phyloP scores from a whole-genome alignment of 2,797 vertebrate genomes.

The Sebastes jordani region DNA sequence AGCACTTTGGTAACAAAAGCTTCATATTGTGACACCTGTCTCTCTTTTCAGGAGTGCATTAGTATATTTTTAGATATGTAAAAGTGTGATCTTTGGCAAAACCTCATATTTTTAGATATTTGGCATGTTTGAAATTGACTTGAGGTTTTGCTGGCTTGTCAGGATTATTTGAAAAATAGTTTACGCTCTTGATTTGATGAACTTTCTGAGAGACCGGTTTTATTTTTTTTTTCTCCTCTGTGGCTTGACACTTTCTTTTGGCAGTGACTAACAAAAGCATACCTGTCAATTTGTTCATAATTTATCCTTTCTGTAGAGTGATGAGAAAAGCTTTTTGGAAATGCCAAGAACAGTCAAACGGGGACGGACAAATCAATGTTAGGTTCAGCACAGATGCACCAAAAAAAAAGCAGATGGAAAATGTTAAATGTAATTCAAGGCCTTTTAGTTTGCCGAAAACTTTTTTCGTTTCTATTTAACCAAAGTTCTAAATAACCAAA shows the following conservation, averaged over 20 bases:
- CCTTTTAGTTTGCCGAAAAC: background rate
- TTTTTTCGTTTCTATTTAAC: background rate
- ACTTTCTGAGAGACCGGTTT: background rate
- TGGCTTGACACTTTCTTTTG: background rate
- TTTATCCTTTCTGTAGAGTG: slow-evolving; percentile 6
- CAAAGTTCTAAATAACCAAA: background rate
- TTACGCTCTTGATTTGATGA: slow-evolving; percentile 9
- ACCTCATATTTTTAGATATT: slow-evolving; percentile 9
- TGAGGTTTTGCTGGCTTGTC: slow-evolving; percentile 3
- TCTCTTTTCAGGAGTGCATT: background rate
- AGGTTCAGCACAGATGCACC: background rate
- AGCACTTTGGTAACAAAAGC: background rate
- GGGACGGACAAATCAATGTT: background rate
- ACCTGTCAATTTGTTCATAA: slow-evolving; percentile 7
- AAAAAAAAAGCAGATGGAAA: slow-evolving; percentile 6
- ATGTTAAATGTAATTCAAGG: background rate
- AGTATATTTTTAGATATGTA: slow-evolving; percentile 12
- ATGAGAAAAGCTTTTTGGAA: slow-evolving; percentile 16
- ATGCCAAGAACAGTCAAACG: slow-evolving; percentile 17
- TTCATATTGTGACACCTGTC: background rate
- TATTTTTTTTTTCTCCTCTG: background rate
- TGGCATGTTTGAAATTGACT: background rate
- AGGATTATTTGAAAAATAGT: background rate
- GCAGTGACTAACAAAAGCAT: slow-evolving; percentile 21
- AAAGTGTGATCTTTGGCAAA: background rate